Evolutionary conservation across 2,797 vertebrate species (phyloP).

Genomic region (Ceyx erithaca): DNA sequence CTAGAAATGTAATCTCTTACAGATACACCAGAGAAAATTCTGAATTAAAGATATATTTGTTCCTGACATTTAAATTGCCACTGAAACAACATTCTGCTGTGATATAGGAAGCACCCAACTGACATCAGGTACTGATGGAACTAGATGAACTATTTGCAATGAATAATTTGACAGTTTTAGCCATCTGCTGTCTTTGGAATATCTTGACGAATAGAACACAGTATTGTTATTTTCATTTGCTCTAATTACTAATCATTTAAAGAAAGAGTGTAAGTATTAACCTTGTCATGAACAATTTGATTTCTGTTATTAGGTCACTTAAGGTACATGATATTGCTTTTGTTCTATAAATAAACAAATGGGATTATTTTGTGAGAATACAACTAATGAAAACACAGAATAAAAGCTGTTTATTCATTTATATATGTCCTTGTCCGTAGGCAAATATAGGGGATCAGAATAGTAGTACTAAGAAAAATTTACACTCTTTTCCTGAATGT

Average conservation of each 20-base stretch:
- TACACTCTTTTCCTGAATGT: neutral
- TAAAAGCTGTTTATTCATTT: neutral
- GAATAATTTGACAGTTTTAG: neutral
- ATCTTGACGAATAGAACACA: neutral
- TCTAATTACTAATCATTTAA: neutral
- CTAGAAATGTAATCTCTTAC: neutral
- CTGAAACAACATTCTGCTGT: neutral
- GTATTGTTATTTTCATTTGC: neutral
- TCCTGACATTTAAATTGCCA: neutral
- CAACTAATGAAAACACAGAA: neutral
- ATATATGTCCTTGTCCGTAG: neutral
- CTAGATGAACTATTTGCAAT: neutral
- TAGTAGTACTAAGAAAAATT: neutral
- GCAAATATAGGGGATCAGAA: neutral
- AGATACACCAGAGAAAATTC: neutral
- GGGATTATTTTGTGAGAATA: neutral
- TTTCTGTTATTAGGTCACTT: neutral
- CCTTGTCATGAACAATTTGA: neutral
- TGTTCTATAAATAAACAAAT: neutral
- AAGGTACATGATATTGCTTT: neutral
- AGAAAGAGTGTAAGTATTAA: neutral
- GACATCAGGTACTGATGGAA: neutral
- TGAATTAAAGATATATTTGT: neutral
- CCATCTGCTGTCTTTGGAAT: neutral
- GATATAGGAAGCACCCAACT: neutral